These are phyloP conservation scores for Galbula dea DNA, from an alignment of 2,113 vertebrate species.

Conservation along the genomic window DNA sequence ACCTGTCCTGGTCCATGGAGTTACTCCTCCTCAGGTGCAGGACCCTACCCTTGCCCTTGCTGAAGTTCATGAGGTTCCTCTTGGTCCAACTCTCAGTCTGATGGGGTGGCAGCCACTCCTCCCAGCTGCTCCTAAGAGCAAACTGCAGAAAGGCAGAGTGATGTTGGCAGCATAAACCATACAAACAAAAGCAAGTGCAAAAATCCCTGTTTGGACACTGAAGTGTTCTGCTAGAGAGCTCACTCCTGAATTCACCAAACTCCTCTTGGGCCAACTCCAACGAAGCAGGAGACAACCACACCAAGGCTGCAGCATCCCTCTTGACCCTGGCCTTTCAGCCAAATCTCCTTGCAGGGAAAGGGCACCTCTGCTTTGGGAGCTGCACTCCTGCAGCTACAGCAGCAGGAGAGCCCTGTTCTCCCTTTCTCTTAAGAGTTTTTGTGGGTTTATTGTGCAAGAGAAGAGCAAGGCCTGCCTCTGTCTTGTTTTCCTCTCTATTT, in stretches of 20 bases:
- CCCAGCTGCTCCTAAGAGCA: neutral
- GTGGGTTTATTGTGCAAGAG: neutral
- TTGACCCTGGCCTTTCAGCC: neutral
- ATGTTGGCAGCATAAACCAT: neutral
- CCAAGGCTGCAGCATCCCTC: rapidly evolving
- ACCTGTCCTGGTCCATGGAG: too few species aligned
- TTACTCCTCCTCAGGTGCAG: too few species aligned
- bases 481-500: neutral
- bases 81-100: too few species aligned
- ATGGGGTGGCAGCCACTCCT: too few species aligned
- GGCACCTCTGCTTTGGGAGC: neutral
- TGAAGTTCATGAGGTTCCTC: too few species aligned
- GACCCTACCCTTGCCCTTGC: too few species aligned
- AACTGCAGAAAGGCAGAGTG: neutral
- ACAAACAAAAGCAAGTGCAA: neutral
- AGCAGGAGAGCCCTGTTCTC: neutral
- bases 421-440: rapidly evolving
- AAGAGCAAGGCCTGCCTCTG: neutral
- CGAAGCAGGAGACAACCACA: neutral
- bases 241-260: neutral
- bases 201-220: neutral
- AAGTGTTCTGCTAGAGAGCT: neutral
- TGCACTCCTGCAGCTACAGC: neutral
- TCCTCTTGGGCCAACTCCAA: neutral
- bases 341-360: neutral